Conservation (phyloP, 1,140 invertebrate species). For the Drosophila rhopaloa region DNA sequence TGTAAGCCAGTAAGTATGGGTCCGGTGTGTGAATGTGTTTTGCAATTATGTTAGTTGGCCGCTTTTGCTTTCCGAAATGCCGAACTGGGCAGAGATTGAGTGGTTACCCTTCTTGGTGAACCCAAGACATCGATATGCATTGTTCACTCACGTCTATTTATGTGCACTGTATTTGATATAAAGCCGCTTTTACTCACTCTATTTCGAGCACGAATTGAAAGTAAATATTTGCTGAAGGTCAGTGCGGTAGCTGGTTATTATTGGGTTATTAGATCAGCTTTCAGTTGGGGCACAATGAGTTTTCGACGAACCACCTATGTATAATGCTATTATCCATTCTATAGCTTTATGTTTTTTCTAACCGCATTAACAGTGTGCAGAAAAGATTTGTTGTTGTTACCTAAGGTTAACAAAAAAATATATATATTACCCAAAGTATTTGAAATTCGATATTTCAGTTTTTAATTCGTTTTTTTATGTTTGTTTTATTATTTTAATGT, state of each 20-base stretch:
- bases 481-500: too few species aligned
- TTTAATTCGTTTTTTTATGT: too few species aligned
- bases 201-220: slow-evolving; percentile 68
- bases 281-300: slow-evolving; percentile 33
- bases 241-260: slow-evolving; percentile 38
- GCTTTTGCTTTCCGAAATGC: slow-evolving; percentile 70
- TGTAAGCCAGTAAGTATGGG: slow-evolving; percentile 48
- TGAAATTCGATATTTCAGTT: too few species aligned
- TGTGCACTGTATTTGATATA: slow-evolving; percentile 26
- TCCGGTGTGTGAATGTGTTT: slow-evolving; percentile 46
- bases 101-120: slow-evolving; percentile 55
- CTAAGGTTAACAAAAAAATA: too few species aligned
- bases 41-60: slow-evolving; percentile 80
- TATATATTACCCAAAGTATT: too few species aligned
- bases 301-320: slow-evolving; percentile 5
- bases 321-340: slow-evolving; percentile 39
- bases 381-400: neutral
- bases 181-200: slow-evolving; percentile 41
- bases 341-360: too few species aligned
- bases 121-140: slow-evolving; percentile 76
- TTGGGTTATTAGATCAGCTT: slow-evolving; percentile 78
- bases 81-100: slow-evolving; percentile 27
- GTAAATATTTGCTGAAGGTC: slow-evolving; percentile 76
- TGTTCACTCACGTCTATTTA: slow-evolving; percentile 31
- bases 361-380: neutral